Evolutionary conservation across 2,113 vertebrate species (phyloP).

Genomic region (Bos javanicus): DNA sequence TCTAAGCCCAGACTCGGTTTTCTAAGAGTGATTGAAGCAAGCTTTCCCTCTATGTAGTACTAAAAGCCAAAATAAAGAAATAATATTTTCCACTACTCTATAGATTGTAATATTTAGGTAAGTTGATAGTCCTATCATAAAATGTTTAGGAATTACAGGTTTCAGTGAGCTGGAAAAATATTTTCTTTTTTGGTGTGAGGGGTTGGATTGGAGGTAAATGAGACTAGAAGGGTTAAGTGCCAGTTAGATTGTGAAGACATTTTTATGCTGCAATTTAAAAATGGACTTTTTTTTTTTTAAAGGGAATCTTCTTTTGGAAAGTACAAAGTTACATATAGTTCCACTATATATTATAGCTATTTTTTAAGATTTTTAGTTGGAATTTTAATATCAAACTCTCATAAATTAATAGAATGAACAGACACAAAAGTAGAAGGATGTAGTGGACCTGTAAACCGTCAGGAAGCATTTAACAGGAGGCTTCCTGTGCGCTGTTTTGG

Average conservation of each 20-base stretch:
- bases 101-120: background rate
- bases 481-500: too few relatives aligned
- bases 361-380: background rate
- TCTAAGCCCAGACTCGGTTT: background rate
- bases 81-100: background rate
- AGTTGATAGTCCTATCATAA: background rate
- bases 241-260: background rate
- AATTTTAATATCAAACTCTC: background rate
- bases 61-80: background rate
- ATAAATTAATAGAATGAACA: background rate
- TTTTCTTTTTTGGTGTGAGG: background rate
- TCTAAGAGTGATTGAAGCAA: background rate
- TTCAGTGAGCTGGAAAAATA: background rate
- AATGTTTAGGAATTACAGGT: background rate
- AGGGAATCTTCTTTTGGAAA: background rate
- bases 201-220: background rate
- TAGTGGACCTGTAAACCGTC: background rate
- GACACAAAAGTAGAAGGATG: background rate
- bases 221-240: background rate
- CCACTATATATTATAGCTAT: background rate
- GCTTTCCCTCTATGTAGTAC: background rate
- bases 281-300: background rate
- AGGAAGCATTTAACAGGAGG: too few relatives aligned
- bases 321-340: background rate
- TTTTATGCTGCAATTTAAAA: background rate